Base-by-base conservation (phyloP, 1,140 invertebrate genomes). In the Oryctes rhinoceros region DNA sequence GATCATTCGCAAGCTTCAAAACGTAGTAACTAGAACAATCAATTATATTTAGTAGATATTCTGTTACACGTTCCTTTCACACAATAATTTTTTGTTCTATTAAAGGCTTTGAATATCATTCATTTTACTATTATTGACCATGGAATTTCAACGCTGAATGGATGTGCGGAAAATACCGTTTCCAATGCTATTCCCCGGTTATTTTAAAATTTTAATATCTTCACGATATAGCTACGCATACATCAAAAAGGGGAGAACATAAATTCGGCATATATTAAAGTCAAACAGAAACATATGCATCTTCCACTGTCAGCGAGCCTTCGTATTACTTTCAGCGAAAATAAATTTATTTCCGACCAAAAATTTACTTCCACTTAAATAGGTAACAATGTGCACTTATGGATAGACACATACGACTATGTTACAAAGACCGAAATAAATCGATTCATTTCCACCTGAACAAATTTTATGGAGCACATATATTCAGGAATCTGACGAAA, bases 391-490 rank as follows among this genome's bases (percentile, higher is more conserved):
- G 24, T 71, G 20, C 20, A 35, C 24, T 37, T 37, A 37, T 24
- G 20, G 24, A 24, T 71, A 71, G 35, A 30, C 37, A 24, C 37
- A 71, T 71, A 24, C 11, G 65, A 37, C 20, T 30, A 30, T 30
- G 13, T 24, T 71, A 71, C 65, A 71, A 71, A 71, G 65, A 71
- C 65, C 65, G 10, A 71, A 71, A 71, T 71, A 71, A 71, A 71
- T 71, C 65, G 65, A 71, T 71, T 71, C 65, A 71, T 71, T 71
- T 71, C 65, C 35, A 71, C 65, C 65, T 71, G 65, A 71, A 71
- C 65, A 71, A 71, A 71, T 71, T 71, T 71, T 71, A 71, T 71
- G 65, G 65, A 11, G 24, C 35, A 71, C 65, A 30, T 71, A 71
- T 37, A 71, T 71, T 35, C 35, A 71, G 65, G 65, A 71, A 71